phyloP scores from a whole-genome alignment of 2,888 invertebrate genomes.

The Spodoptera picta region DNA sequence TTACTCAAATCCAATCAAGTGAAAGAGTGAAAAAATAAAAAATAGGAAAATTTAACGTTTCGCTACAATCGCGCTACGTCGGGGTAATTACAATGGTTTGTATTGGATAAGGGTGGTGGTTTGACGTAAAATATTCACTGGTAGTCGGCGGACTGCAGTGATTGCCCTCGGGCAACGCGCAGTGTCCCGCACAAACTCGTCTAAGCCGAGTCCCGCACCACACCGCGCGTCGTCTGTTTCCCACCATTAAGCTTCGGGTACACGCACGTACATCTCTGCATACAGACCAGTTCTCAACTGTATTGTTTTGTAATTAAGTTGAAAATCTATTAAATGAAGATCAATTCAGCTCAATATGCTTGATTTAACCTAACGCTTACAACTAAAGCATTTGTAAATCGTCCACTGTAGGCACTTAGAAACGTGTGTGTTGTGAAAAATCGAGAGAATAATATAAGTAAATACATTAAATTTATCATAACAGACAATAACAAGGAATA shows the following conservation, averaged over 20 bases:
- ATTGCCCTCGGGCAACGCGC: constrained; percentile 40
- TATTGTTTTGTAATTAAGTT: too few species aligned
- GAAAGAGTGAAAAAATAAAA: neutral
- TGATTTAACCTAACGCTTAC: too few species aligned
- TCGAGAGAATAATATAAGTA: too few species aligned
- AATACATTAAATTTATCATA: too few species aligned
- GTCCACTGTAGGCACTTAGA: too few species aligned
- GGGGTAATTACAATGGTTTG: constrained; percentile 39
- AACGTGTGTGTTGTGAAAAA: too few species aligned
- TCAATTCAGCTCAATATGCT: too few species aligned
- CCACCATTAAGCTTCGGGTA: neutral
- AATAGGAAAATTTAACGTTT: constrained; percentile 8
- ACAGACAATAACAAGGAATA: too few species aligned
- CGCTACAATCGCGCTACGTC: constrained; percentile 24
- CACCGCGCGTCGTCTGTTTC: constrained; percentile 4
- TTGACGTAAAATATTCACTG: constrained; percentile 50
- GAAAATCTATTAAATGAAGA: too few species aligned
- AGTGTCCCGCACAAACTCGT: constrained; percentile 32
- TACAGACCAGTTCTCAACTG: too few species aligned
- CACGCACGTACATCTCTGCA: too few species aligned
- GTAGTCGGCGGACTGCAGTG: constrained; percentile 41
- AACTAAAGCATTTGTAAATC: too few species aligned
- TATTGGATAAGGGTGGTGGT: constrained; percentile 39
- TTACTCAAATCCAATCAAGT: neutral
- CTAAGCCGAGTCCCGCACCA: constrained; percentile 6